Evolutionary conservation across 1,140 invertebrate species (phyloP), one percentile per base, ranked within the genome.

Genomic region (Batillaria attramentaria): DNA sequence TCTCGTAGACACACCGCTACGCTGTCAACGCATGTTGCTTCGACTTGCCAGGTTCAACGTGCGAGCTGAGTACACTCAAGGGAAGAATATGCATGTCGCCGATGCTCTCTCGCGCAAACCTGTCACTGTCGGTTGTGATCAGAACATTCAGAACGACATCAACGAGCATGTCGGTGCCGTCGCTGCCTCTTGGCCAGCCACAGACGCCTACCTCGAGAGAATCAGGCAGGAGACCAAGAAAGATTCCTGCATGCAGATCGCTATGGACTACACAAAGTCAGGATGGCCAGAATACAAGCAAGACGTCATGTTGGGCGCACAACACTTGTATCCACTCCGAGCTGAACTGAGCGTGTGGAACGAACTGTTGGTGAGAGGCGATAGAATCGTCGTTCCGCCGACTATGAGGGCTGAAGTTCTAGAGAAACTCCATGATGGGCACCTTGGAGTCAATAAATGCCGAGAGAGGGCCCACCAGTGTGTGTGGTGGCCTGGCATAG

Each of bases 61-160:
- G 13, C 24, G 20, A 46, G 79, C 72, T 24, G 66, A 80, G 76
- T 69, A 82, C 50, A 68, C 72, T 3, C 81, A 75, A 46, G 83
- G 83, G 33, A 82, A 82, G 79, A 18, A 42, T 1, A 35, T 84
- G 65, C 39, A 74, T 33, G 77, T 83, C 5, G 54, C 81, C 3
- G 81, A 83, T 18, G 78, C 77, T 18, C 68, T 82, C 2, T 84
- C 81, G 20, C 35, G 81, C n/a, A 68, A 43, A 46, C 81, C 81
- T 8, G 6, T 70, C n/a, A n/a, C n/a, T 42, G 83, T 90, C 3
- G 90, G 93, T 81, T 76, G 85, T 79, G 91, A 89, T 66, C 92
- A 93, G 65, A 81, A 89, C 77, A 90, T 92, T 46, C 91, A 93
- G 62, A 92, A 90, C 81, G 92, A 94, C 87, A 93, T 20, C 74